Base-by-base conservation (phyloP, 1,140 invertebrate species). In the Drosophila insularis region DNA sequence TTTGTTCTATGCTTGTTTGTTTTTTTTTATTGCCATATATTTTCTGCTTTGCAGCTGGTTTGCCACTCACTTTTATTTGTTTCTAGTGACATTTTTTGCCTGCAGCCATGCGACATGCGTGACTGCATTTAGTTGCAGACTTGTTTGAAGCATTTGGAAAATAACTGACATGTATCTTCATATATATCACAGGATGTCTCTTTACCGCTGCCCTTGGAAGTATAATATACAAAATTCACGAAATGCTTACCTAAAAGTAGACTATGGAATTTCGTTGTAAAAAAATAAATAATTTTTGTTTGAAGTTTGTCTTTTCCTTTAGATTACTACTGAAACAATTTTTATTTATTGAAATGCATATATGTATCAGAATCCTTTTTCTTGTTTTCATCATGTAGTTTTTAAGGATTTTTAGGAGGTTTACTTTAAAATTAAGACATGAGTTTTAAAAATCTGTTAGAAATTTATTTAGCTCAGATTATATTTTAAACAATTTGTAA, bases 1-100 rank as follows among this genome's bases (percentile, higher is more conserved):
- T 79, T 79, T 82, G 68, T 79, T 75, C 53, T 32, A 40, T 61
- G 40, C 23, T 66, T 69, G 58, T 58, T 32, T 39, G 39, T 37
- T 54, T 46, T 23, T 23, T 32, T 10, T 50, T 59, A 13, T 37
- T 66, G 27, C 27, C 27, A 27, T 27, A 4, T 40, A 55, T 53
- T 77, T 63, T 63, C 27, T 46, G 6, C 58, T 62, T 31, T 46
- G 1, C 11, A n/a, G 27, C 17, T 58, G 21, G 27, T 27, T 27
- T 40, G 19, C 31, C 70, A 66, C 71, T 67, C 37, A 39, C 35
- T 69, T 67, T 59, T 78, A 60, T 70, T 64, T 70, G 60, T 23
- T 27, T 58, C 58, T 43, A 50, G 37, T 71, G 60, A 43, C 27
- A 19, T 11, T 58, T 19, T 13, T 21, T 10, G 35, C 68, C 63